Evolutionary conservation across 2,113 vertebrate genomes (phyloP).

Genomic region (Tupaia tana): DNA sequence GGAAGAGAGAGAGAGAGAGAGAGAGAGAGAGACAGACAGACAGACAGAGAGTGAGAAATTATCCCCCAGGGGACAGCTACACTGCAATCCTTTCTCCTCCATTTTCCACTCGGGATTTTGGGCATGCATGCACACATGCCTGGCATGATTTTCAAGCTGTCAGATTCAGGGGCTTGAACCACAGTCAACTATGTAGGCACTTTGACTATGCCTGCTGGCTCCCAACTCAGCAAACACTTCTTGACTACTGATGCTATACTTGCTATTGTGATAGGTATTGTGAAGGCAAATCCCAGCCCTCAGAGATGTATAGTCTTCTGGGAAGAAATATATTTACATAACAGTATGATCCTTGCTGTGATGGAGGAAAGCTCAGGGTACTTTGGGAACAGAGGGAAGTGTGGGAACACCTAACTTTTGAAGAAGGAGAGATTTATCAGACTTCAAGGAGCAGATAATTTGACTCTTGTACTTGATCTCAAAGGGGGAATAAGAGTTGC

Average conservation of each 20-base stretch:
- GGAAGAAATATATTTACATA: background rate
- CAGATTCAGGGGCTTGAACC: too few species aligned
- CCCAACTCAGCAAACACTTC: background rate
- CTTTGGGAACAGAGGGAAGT: background rate
- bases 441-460: background rate
- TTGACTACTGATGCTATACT: background rate
- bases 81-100: too few species aligned
- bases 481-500: background rate
- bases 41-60: too few species aligned
- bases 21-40: too few species aligned
- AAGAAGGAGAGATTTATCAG: background rate
- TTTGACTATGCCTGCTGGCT: background rate
- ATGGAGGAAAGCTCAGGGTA: background rate
- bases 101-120: too few species aligned
- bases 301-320: background rate
- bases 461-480: background rate
- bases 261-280: background rate
- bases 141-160: too few species aligned
- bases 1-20: too few species aligned
- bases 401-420: background rate
- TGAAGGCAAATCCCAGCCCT: background rate
- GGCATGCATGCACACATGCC: too few species aligned
- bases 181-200: too few species aligned
- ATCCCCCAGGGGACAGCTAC: too few species aligned
- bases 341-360: background rate